These are phyloP conservation scores for Pachycephus smyrnensis DNA, from an alignment of 2,888 invertebrate genomes.

Conservation along the genomic window DNA sequence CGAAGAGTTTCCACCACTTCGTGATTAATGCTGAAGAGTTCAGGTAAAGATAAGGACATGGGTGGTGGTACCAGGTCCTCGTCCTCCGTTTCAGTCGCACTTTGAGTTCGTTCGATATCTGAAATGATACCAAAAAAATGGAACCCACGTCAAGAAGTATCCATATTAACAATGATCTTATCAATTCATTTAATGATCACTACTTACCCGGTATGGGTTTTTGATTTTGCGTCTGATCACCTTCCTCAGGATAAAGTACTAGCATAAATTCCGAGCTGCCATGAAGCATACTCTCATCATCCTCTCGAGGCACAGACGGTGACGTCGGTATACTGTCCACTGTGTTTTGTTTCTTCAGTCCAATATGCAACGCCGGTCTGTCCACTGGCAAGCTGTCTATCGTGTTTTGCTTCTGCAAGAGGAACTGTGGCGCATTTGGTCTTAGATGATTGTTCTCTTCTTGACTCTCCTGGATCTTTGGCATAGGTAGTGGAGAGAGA, in stretches of 20 bases:
- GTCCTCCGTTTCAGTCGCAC: constrained; percentile 58
- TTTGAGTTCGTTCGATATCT: constrained; percentile 1
- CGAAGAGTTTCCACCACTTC: constrained; percentile 71
- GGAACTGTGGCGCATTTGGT: constrained; percentile 9
- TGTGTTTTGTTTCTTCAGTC: constrained; percentile 19
- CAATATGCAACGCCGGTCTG: constrained; percentile 21
- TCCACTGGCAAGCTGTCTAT: constrained; percentile 14
- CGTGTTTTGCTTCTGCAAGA: constrained; percentile 17
- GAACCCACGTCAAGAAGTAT: background rate
- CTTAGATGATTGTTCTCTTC: constrained; percentile 11
- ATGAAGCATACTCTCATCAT: constrained; percentile 68
- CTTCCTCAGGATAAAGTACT: constrained; percentile 76
- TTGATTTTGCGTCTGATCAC: constrained; percentile 38
- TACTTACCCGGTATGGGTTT: constrained; percentile 16
- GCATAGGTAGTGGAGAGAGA: constrained; percentile 42
- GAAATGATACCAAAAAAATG: background rate
- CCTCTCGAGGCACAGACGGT: constrained; percentile 37
- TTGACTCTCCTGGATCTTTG: constrained; percentile 26
- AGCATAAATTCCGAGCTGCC: constrained; percentile 87
- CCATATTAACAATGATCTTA: background rate
- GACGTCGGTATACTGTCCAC: constrained; percentile 21
- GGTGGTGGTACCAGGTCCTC: constrained; percentile 82
- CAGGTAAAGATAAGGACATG: constrained; percentile 85
- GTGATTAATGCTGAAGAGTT: constrained; percentile 74
- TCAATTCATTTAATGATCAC: background rate